These are phyloP conservation scores for Pilophorus perplexus DNA, from an alignment of 2,888 invertebrate species.

Conservation along the genomic window DNA sequence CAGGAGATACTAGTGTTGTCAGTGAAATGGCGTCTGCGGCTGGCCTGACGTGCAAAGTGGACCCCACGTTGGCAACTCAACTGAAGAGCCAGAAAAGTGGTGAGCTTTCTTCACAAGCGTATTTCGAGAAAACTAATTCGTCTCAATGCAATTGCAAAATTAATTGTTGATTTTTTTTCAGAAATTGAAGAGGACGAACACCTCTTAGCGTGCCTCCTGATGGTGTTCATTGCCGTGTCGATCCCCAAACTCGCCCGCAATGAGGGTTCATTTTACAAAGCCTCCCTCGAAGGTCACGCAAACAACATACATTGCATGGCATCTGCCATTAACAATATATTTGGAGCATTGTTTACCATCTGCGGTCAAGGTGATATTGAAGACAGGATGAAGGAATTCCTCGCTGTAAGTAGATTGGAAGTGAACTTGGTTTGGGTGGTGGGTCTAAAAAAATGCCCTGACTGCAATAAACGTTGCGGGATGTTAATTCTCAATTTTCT, in stretches of 20 bases:
- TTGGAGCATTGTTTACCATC: conserved; percentile 93
- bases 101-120: conserved; percentile 43
- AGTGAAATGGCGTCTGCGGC: conserved; percentile 98
- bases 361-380: conserved; percentile 95
- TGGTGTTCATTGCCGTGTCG: conserved; percentile 98
- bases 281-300: conserved; percentile 88
- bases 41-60: conserved; percentile 89
- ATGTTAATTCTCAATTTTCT: too few species aligned
- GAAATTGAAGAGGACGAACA: conserved; percentile 91
- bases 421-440: neutral
- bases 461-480: too few species aligned
- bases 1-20: conserved; percentile 79
- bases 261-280: conserved; percentile 84
- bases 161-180: conserved; percentile 51
- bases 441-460: conserved; percentile 42
- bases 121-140: neutral
- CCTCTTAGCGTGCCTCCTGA: conserved; percentile 85
- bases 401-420: conserved; percentile 57
- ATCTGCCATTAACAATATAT: conserved; percentile 90
- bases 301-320: conserved; percentile 99
- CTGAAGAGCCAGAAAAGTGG: conserved; percentile 77
- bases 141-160: neutral
- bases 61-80: conserved; percentile 89
- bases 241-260: conserved; percentile 90
- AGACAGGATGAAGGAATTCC: conserved; percentile 94